These are phyloP conservation scores for Hemithea aestivaria DNA, from an alignment of 2,888 invertebrate genomes.

Conservation along the genomic window DNA sequence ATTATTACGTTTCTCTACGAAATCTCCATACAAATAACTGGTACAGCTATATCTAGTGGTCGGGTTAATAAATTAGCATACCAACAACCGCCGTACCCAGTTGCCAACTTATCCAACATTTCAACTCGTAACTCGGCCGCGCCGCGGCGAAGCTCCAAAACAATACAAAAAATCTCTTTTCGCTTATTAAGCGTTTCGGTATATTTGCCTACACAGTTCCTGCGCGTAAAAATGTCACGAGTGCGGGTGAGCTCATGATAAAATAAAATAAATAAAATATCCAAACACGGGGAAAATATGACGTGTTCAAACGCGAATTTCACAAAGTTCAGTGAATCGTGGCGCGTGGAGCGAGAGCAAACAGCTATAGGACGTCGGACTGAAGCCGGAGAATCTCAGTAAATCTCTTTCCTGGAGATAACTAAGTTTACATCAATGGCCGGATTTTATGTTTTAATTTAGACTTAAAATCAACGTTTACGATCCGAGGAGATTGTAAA, in stretches of 20 bases:
- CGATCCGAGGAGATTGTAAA: conserved; percentile 7
- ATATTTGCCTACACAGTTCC: conserved; percentile 30
- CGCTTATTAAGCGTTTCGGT: conserved; percentile 37
- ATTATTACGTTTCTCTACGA: conserved; percentile 21
- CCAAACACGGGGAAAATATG: conserved; percentile 35
- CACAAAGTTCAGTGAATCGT: conserved; percentile 54
- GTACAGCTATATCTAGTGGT: conserved; percentile 25
- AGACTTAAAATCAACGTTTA: conserved; percentile 19
- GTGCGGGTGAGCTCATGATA: conserved; percentile 36
- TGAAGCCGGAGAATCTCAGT: conserved; percentile 31
- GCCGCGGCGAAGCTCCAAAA: conserved; percentile 27
- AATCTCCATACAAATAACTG: conserved; percentile 36
- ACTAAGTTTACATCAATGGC: conserved; percentile 25
- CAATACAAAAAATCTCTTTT: conserved; percentile 29
- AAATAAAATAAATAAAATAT: conserved; percentile 44
- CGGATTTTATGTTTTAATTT: conserved; percentile 23
- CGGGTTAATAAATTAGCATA: conserved; percentile 40
- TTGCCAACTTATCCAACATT: conserved; percentile 32
- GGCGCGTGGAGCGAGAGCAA: conserved; percentile 34
- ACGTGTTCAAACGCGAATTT: conserved; percentile 48
- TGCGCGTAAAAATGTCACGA: conserved; percentile 37
- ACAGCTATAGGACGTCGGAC: conserved; percentile 28
- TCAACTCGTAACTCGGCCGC: conserved; percentile 29
- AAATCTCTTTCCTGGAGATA: conserved; percentile 32
- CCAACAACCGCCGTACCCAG: conserved; percentile 30